phyloP scores from a whole-genome alignment of 2,888 invertebrate genomes.

The Neocrepidodera transversa region DNA sequence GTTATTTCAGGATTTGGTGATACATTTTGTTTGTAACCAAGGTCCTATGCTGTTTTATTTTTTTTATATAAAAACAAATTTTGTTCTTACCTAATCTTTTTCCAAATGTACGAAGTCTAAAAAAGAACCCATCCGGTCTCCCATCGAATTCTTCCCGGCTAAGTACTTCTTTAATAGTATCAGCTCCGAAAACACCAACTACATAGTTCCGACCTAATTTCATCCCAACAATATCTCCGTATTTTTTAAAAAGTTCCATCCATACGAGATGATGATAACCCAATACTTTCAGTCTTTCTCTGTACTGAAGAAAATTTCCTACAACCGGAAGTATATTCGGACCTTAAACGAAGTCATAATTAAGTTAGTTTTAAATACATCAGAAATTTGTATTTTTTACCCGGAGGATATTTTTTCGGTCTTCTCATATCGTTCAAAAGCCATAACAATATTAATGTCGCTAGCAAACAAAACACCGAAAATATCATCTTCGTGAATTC shows the following conservation, averaged over 20 bases:
- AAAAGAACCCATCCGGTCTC: constrained; percentile 75
- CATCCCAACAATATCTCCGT: constrained; percentile 72
- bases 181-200: constrained; percentile 68
- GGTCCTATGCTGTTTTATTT: too few species aligned
- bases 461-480: constrained; percentile 38
- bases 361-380: too few species aligned
- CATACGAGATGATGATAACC: constrained; percentile 69
- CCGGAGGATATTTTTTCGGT: constrained; percentile 64
- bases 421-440: constrained; percentile 52
- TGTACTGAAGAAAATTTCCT: constrained; percentile 62
- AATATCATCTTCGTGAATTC: constrained; percentile 40
- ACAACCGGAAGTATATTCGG: constrained; percentile 65
- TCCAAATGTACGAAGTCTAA: constrained; percentile 71
- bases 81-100: constrained; percentile 71
- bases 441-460: constrained; percentile 34
- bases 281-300: constrained; percentile 52
- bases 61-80: too few species aligned
- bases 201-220: constrained; percentile 69
- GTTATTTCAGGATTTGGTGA: too few species aligned
- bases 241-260: constrained; percentile 64
- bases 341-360: constrained; percentile 56
- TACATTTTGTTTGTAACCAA: too few species aligned
- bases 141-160: constrained; percentile 72
- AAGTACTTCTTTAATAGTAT: constrained; percentile 69
- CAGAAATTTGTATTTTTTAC: too few species aligned